Evolutionary conservation across 2,888 invertebrate species (phyloP).

Genomic region (Tricholauxania praeusta): DNA sequence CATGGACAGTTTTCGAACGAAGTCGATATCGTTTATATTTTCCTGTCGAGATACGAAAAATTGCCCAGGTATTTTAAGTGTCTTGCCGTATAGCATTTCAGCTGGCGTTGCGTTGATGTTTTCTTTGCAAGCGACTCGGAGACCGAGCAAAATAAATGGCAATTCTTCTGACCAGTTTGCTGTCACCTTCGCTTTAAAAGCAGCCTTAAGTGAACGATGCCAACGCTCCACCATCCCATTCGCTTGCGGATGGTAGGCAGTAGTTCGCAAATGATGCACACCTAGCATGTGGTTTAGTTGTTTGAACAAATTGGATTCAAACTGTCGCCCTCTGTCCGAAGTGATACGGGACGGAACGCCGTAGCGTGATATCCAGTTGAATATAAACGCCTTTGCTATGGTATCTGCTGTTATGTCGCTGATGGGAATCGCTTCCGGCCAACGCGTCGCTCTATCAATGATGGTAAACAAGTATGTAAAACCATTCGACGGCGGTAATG

Average conservation of each 20-base stretch:
- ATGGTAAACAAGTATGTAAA: slow-evolving; percentile 57
- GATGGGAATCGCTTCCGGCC: slow-evolving; percentile 51
- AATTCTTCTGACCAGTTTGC: too few relatives aligned
- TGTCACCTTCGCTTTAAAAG: too few relatives aligned
- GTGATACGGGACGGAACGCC: slow-evolving; percentile 23
- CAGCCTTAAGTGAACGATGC: too few relatives aligned
- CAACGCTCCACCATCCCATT: too few relatives aligned
- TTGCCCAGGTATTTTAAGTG: slow-evolving; percentile 3
- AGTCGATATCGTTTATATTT: slow-evolving; percentile 4
- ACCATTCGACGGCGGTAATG: slow-evolving; percentile 40
- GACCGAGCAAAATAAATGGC: too few relatives aligned
- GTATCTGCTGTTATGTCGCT: slow-evolving; percentile 47
- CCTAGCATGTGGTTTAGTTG: background rate
- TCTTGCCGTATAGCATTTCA: too few relatives aligned
- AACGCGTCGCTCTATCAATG: slow-evolving; percentile 44
- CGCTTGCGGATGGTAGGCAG: background rate
- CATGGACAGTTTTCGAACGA: background rate
- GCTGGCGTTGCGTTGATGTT: too few relatives aligned
- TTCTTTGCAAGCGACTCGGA: too few relatives aligned
- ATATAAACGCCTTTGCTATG: slow-evolving; percentile 26
- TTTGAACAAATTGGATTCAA: too few relatives aligned
- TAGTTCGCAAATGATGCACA: background rate
- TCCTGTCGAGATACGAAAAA: background rate
- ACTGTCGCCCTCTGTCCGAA: too few relatives aligned
- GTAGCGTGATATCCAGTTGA: slow-evolving; percentile 22